Conservation (phyloP, 92 coral and sea anemone genomes). For the Porites divaricata region DNA sequence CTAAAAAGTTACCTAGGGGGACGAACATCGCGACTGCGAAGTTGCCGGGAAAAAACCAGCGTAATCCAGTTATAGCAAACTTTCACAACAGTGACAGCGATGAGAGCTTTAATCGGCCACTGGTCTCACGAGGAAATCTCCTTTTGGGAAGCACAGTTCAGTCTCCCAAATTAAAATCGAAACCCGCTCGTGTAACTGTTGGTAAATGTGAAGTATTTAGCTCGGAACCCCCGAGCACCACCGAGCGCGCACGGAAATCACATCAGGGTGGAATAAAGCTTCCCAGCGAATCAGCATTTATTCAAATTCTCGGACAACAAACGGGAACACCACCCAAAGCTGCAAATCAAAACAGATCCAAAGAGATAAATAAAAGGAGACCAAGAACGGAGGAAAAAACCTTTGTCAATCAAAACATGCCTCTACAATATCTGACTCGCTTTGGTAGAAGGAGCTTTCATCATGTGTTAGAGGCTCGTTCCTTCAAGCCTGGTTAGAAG, state of each 20-base stretch:
- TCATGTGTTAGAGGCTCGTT: conserved; percentile 84
- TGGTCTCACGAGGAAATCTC: conserved; percentile 58
- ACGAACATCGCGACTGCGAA: background rate
- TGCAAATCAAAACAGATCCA: background rate
- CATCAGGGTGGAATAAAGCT: conserved; percentile 17
- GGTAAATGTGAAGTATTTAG: conserved; percentile 62
- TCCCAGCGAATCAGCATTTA: conserved; percentile 62
- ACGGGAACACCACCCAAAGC: conserved; percentile 66
- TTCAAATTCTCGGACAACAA: conserved; percentile 68
- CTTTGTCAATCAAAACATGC: conserved; percentile 16
- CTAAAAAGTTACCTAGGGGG: background rate
- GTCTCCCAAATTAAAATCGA: conserved; percentile 37
- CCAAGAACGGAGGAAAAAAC: conserved; percentile 26
- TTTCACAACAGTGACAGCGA: conserved; percentile 35
- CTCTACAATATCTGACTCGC: conserved; percentile 68
- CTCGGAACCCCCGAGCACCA: conserved; percentile 23
- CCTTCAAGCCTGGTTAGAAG: conserved; percentile 76
- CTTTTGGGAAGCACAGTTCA: conserved; percentile 67
- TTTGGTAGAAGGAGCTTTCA: conserved; percentile 72
- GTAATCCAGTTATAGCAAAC: conserved; percentile 20
- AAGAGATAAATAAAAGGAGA: conserved; percentile 14
- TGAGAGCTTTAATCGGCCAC: conserved; percentile 21
- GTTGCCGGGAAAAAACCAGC: conserved; percentile 5
- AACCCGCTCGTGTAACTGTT: conserved; percentile 22
- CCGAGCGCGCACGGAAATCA: conserved; percentile 8